phyloP scores from a whole-genome alignment of 2,888 invertebrate species.

The Callyntrura sp. region DNA sequence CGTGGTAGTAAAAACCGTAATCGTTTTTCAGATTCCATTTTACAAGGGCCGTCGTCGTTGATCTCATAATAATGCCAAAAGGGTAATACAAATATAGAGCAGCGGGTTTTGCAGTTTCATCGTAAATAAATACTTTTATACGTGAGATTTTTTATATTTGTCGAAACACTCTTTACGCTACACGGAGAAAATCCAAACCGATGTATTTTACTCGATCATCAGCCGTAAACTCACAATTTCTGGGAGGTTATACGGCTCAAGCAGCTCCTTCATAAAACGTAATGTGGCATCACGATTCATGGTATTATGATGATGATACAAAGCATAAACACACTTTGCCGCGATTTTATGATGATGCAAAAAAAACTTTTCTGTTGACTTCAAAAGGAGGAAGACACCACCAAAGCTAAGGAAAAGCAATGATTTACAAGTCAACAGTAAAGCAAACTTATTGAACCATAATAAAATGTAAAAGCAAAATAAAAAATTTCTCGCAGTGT shows the following conservation, averaged over 20 bases:
- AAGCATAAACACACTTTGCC: neutral
- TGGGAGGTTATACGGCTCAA: neutral
- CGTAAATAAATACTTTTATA: neutral
- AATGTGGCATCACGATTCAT: conserved; percentile 26
- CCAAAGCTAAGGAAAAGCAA: conserved; percentile 16
- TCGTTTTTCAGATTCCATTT: neutral
- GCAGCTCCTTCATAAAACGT: conserved; percentile 1
- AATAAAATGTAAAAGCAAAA: conserved; percentile 47
- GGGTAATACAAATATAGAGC: neutral
- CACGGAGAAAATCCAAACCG: neutral
- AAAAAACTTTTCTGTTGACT: conserved; percentile 7
- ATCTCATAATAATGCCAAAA: conserved; percentile 5
- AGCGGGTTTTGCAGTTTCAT: neutral
- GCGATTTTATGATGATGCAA: conserved; percentile 35
- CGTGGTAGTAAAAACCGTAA: neutral
- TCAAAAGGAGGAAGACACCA: neutral
- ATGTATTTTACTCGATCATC: conserved; percentile 25
- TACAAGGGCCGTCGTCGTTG: neutral
- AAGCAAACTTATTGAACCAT: conserved; percentile 57
- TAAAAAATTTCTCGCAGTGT: conserved; percentile 58
- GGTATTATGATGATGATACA: neutral
- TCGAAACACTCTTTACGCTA: neutral
- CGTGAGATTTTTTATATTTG: neutral
- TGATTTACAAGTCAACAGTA: conserved; percentile 62
- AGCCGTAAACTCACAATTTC: neutral